A percentile compares a stretch with the other conserved stretches of the same genome.
Conservation (phyloP, 2,888 invertebrate species). For the Drosophila pseudotalamancana region DNA sequence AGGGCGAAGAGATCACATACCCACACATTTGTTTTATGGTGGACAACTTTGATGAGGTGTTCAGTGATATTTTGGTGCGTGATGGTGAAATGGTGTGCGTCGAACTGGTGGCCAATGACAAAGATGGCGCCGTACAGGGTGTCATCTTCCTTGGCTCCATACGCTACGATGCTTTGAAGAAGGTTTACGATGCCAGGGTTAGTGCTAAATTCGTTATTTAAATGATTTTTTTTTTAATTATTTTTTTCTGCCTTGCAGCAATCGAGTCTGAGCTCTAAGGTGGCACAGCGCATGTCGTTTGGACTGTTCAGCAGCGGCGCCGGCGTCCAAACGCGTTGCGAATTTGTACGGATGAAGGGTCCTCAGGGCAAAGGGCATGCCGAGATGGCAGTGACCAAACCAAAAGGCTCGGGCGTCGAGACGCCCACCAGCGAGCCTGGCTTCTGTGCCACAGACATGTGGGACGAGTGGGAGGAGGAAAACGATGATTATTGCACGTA, state of each 20-base stretch:
- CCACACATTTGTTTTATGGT: slow-evolving; percentile 99
- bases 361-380: slow-evolving; percentile 98
- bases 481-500: slow-evolving; percentile 93
- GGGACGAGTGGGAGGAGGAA: slow-evolving; percentile 96
- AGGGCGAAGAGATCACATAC: slow-evolving; percentile 99
- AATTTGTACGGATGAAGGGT: slow-evolving; percentile 99
- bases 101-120: slow-evolving; percentile 96
- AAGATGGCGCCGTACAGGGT: slow-evolving; percentile 93
- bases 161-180: slow-evolving; percentile 97
- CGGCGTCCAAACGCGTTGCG: slow-evolving; percentile 92
- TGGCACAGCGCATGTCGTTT: slow-evolving; percentile 98
- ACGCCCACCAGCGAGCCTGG: slow-evolving; percentile 97
- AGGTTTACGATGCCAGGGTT: slow-evolving; percentile 98
- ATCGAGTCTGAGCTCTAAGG: slow-evolving; percentile 96
- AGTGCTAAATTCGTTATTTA: slow-evolving; percentile 80
- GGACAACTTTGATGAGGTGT: slow-evolving; percentile 99
- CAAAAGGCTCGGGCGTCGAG: slow-evolving; percentile 95
- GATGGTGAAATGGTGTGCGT: slow-evolving; percentile 99
- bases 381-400: slow-evolving; percentile 98
- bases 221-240: background rate
- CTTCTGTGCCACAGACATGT: slow-evolving; percentile 92
- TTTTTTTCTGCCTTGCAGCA: slow-evolving; percentile 85
- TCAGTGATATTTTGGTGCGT: slow-evolving; percentile 97
- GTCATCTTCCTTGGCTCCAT: slow-evolving; percentile 99
- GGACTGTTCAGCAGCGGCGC: slow-evolving; percentile 92